Evolutionary conservation across 1,140 invertebrate species (phyloP).

Genomic region (Drosophila ohnishii): DNA sequence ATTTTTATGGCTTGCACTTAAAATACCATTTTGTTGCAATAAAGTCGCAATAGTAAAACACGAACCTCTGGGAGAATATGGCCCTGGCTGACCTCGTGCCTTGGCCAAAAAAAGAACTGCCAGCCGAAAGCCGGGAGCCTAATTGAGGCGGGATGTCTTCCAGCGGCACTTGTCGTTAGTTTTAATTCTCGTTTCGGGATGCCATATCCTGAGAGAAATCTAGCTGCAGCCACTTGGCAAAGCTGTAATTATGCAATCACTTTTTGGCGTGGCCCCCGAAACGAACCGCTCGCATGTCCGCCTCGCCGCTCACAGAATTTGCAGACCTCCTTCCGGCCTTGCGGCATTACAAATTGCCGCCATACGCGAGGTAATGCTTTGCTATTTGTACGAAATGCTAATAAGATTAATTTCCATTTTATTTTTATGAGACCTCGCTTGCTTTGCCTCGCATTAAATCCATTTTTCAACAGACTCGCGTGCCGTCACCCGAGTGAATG

Average conservation of each 20-base stretch:
- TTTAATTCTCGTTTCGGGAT: slow-evolving; percentile 48
- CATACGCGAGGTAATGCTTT: slow-evolving; percentile 66
- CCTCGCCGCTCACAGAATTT: slow-evolving; percentile 1
- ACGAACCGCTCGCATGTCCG: slow-evolving; percentile 39
- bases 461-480: slow-evolving; percentile 70
- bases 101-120: not conserved
- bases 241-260: slow-evolving; percentile 62
- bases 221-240: slow-evolving; percentile 6
- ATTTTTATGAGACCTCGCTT: slow-evolving; percentile 41
- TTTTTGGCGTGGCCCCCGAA: slow-evolving; percentile 35
- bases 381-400: slow-evolving; percentile 79
- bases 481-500: slow-evolving; percentile 45
- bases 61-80: slow-evolving; percentile 19
- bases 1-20: slow-evolving; percentile 74
- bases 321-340: slow-evolving; percentile 10
- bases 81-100: slow-evolving; percentile 16
- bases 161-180: slow-evolving; percentile 29
- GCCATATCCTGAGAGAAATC: slow-evolving; percentile 8
- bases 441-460: slow-evolving; percentile 44
- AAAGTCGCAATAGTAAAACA: slow-evolving; percentile 37
- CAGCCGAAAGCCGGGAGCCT: slow-evolving; percentile 1
- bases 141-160: slow-evolving; percentile 30
- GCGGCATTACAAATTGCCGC: slow-evolving; percentile 70
- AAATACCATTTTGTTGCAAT: slow-evolving; percentile 62
- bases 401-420: slow-evolving; percentile 78